Base-by-base conservation (phyloP, 2,888 invertebrate species). In the Meghimatium bilineatum region DNA sequence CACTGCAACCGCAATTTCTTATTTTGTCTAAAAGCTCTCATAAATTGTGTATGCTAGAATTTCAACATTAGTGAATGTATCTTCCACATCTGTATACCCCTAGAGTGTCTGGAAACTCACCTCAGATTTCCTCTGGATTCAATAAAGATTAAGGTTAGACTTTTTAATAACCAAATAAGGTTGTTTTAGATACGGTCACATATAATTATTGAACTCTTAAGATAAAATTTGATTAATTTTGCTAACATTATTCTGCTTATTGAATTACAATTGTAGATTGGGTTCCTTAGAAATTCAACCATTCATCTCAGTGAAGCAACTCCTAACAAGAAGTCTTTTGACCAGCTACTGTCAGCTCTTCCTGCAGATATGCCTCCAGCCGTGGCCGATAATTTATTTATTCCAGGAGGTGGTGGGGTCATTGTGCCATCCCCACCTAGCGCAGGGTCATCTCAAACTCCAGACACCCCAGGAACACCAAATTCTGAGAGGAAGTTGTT, bases 241-340 rank as follows among this genome's bases (percentile, higher is more conserved):
- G 56, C 23, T 56, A 56, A 56, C 17, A 17, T 12, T 56, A 56
- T 23, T 6, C 6, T 17, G n/a, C n/a, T n/a, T 44, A 72, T 76
- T 36, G 8, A 36, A 77, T 44, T 44, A 23, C 34, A 90, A 29
- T 89, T 89, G 36, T 88, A 94, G 94, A 91, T 94, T 29, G 88
- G 88, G 8, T 94, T 94, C 87, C 88, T 94, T 23, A 92, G 93
- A 71, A 89, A 91, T 20, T 89, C 94, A 23, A 84, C 89, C 34
- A 81, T 87, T 32, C 86, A 88, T 72, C 85, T 91, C 38, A 89
- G 88, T 69, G 93, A 92, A n/a, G 89, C 89, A 77, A 88, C 87
- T 17, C 86, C 91, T 14, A 93, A 93, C 80, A 92, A 92, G 86
- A 93, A 93, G 85, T 89, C 91, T 81, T 87, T 95, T 85, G 92